Base-by-base conservation (phyloP, 2,888 invertebrate species). In the Gymnocheta viridis region DNA sequence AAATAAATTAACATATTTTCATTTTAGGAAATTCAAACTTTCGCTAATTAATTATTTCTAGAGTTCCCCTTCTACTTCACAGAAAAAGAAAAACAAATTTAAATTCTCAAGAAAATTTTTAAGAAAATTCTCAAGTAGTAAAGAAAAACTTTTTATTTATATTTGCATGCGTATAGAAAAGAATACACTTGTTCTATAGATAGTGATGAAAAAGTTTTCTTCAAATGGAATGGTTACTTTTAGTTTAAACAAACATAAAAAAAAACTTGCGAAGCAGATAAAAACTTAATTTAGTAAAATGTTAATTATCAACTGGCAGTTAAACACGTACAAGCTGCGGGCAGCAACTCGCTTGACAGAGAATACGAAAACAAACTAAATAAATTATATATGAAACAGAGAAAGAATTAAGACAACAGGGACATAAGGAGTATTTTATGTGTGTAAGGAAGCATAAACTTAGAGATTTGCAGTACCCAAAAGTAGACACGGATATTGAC, bases 281-380 rank as follows among this genome's bases (percentile, higher is more conserved):
- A 51, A 62, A 44, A 56, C 24, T 67, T 67, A 14, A 67, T 67
- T 67, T 38, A 38, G 24, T 51, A 24, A 67, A 67, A 51, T 38
- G 51, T 35, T 51, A 67, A 51, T 51, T 35, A 38, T 51, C 51
- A 67, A 35, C 38, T 24, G 62, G 44, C 17, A 64, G 64, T 41
- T n/a, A 22, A 51, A 35, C 12, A 35, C n/a, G 49, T 2, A 66
- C 38, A 27, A 41, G 5, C 24, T 44, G 27, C n/a, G 9, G 17
- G 41, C 41, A 62, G 9, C 14, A 4, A 4, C n/a, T 41, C 19
- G 22, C n/a, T 64, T 24, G 44, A 27, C 14, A 47, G 29, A 35
- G n/a, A 35, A 58, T 4, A 58, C 12, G 17, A 12, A 32, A 19
- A 9, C 6, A 58, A 4, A 12, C 10, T 14, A 22, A 19, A 60